Evolutionary conservation across 2,113 vertebrate genomes (phyloP).

Genomic region (Pseudorhombus dupliciocellatus): DNA sequence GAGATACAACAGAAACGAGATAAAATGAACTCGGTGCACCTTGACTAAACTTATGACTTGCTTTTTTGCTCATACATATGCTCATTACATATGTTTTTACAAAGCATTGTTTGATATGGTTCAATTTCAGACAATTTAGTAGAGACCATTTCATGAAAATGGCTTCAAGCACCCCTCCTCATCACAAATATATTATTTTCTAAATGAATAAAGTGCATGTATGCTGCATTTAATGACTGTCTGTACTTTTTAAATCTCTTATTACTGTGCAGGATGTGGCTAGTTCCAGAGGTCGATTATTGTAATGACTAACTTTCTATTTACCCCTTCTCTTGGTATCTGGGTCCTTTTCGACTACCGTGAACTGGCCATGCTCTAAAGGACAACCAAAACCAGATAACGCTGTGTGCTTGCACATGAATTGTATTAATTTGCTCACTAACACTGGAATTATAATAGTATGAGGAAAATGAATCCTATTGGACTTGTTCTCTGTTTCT

Average conservation of each 20-base stretch:
- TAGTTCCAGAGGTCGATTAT: constrained; percentile 55
- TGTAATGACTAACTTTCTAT: constrained; percentile 76
- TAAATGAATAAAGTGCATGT: background rate
- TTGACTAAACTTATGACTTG: constrained; percentile 1
- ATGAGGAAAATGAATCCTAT: background rate
- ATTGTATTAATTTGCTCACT: constrained; percentile 32
- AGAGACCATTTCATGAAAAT: background rate
- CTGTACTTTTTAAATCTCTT: constrained; percentile 18
- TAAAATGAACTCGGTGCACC: constrained; percentile 48
- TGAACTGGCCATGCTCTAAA: constrained; percentile 68
- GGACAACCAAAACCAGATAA: constrained; percentile 65
- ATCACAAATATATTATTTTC: background rate
- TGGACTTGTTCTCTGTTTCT: background rate
- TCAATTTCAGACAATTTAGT: background rate
- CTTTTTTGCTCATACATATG: background rate
- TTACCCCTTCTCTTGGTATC: constrained; percentile 59
- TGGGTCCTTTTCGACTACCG: constrained; percentile 54
- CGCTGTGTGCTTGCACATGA: constrained; percentile 34
- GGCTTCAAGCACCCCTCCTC: background rate
- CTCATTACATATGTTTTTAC: too few relatives aligned
- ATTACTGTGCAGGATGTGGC: constrained; percentile 24
- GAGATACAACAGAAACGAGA: constrained; percentile 43
- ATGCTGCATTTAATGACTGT: too few relatives aligned
- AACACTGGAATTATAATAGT: constrained; percentile 24
- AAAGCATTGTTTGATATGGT: background rate